Evolutionary conservation across 92 coral and sea anemone species (phyloP).

Genomic region (Zoanthus solanderi): DNA sequence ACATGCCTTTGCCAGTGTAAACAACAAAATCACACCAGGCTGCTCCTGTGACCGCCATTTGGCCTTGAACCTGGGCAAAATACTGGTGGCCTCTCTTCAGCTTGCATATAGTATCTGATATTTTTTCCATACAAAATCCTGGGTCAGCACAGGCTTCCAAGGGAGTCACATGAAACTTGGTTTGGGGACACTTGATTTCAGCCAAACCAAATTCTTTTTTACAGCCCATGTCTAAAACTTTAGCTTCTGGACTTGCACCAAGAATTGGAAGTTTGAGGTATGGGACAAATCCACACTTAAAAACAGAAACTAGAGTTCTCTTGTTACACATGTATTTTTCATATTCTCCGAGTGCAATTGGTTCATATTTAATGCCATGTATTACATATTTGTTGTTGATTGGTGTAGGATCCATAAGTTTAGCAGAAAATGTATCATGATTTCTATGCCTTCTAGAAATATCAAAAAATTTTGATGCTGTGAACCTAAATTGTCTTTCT

Average conservation of each 20-base stretch:
- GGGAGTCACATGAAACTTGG: background rate
- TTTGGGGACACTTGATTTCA: conserved; percentile 5
- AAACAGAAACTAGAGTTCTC: background rate
- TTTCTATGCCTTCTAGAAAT: conserved; percentile 1
- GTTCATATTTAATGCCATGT: conserved; percentile 1
- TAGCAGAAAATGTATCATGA: conserved; percentile 3
- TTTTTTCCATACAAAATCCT: conserved; percentile 2
- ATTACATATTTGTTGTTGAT: conserved; percentile 1
- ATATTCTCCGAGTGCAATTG: background rate
- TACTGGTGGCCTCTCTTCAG: conserved; percentile 7
- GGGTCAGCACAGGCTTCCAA: conserved; percentile 8
- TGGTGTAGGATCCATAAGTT: conserved; percentile 1
- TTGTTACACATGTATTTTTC: background rate
- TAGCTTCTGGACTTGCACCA: conserved; percentile 3
- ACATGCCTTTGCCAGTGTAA: background rate
- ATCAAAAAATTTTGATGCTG: background rate
- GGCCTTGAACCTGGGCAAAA: conserved; percentile 3
- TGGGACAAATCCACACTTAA: conserved; percentile 2
- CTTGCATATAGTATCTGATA: conserved; percentile 3
- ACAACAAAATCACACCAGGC: conserved; percentile 6
- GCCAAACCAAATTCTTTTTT: background rate
- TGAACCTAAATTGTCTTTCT: conserved; percentile 3
- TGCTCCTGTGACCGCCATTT: conserved; percentile 4
- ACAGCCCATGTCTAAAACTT: conserved; percentile 1
- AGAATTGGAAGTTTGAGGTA: background rate